These are phyloP conservation scores for Heliothis subflexa DNA, from an alignment of 1,140 invertebrate species.

Conservation along the genomic window DNA sequence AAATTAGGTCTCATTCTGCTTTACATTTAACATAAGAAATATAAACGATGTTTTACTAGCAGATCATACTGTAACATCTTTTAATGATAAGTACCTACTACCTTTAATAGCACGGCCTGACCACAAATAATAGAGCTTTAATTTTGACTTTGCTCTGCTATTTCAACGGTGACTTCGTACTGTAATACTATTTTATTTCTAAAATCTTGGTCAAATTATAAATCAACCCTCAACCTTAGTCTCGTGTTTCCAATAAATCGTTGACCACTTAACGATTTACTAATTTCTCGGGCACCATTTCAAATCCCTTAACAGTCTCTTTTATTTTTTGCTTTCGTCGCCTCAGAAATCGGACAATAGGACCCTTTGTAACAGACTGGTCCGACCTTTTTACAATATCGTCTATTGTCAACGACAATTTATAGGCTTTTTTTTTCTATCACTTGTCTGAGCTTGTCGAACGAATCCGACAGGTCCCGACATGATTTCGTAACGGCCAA, in stretches of 20 bases:
- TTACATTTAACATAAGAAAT: too few relatives aligned
- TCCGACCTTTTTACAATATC: constrained; percentile 39
- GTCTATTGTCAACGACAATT: constrained; percentile 35
- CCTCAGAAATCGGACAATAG: constrained; percentile 38
- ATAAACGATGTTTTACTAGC: too few relatives aligned
- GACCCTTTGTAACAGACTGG: constrained; percentile 14
- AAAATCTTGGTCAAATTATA: constrained; percentile 7
- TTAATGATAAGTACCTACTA: too few relatives aligned
- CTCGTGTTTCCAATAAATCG: constrained; percentile 40
- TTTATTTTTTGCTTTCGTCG: constrained; percentile 38
- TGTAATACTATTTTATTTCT: constrained; percentile 1
- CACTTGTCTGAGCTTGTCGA: constrained; percentile 38
- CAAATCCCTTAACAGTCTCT: constrained; percentile 42
- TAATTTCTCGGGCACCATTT: constrained; percentile 47
- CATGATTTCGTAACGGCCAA: constrained; percentile 36
- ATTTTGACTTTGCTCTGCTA: too few relatives aligned
- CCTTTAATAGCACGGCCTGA: too few relatives aligned
- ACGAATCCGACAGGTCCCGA: constrained; percentile 33
- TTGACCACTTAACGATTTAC: constrained; percentile 42
- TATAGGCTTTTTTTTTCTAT: constrained; percentile 26
- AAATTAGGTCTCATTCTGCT: too few relatives aligned
- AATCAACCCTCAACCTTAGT: constrained; percentile 19
- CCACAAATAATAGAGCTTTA: too few relatives aligned
- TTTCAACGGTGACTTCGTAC: not conserved
- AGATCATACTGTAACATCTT: too few relatives aligned